phyloP scores from a whole-genome alignment of 2,113 vertebrate genomes.

The Setophaga kirtlandii region DNA sequence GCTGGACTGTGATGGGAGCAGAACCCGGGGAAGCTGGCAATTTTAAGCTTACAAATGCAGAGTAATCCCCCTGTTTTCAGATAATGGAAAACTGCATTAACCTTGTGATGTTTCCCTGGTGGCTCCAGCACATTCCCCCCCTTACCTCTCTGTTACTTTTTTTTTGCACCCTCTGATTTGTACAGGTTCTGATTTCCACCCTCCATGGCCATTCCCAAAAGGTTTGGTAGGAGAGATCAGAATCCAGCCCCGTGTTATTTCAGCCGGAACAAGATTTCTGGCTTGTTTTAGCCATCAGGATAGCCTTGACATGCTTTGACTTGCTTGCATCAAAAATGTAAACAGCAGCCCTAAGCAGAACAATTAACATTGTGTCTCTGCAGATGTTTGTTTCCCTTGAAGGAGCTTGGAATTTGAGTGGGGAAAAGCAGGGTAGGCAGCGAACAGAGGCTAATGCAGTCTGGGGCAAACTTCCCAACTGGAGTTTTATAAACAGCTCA shows the following conservation, averaged over 20 bases:
- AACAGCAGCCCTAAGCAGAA: slow-evolving; percentile 63
- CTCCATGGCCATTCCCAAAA: background rate
- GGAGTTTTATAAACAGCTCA: slow-evolving; percentile 61
- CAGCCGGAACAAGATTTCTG: slow-evolving; percentile 21
- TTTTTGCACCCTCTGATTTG: slow-evolving; percentile 4
- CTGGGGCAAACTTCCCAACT: slow-evolving; percentile 55
- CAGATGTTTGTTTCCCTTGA: slow-evolving; percentile 70
- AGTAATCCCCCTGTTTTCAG: slow-evolving; percentile 49
- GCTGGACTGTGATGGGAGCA: slow-evolving; percentile 16
- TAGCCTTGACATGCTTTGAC: slow-evolving; percentile 64
- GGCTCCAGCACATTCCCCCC: background rate
- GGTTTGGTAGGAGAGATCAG: background rate
- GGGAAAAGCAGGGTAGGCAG: slow-evolving; percentile 38
- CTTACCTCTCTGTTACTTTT: background rate
- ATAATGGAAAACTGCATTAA: slow-evolving; percentile 57
- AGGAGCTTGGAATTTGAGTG: slow-evolving; percentile 53
- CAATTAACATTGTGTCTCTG: slow-evolving; percentile 62
- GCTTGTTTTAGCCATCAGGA: slow-evolving; percentile 52
- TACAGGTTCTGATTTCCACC: background rate
- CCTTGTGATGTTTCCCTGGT: slow-evolving; percentile 17
- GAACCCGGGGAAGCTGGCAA: background rate
- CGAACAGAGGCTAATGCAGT: slow-evolving; percentile 44
- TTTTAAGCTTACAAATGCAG: slow-evolving; percentile 55
- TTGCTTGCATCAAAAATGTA: slow-evolving; percentile 59
- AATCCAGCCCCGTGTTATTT: slow-evolving; percentile 12